Conservation (phyloP, 2,888 invertebrate species). For the Cinara cedri region DNA sequence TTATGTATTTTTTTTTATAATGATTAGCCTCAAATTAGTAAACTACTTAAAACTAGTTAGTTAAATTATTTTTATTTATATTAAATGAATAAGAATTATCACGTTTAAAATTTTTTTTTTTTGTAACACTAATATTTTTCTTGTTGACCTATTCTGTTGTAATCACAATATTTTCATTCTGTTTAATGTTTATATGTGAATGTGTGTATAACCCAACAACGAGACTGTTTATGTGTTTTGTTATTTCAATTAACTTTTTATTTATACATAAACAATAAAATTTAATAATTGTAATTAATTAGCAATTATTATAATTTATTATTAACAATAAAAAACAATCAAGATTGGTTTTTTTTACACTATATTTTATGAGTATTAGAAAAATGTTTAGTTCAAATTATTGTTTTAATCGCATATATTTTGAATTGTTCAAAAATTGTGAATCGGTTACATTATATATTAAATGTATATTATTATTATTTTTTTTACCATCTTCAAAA, state of each 20-base stretch:
- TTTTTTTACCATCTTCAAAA: constrained; percentile 28
- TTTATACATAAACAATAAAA: constrained; percentile 17
- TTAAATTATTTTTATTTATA: constrained; percentile 36
- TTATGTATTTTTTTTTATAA: constrained; percentile 41
- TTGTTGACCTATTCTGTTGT: constrained; percentile 49
- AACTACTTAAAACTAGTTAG: constrained; percentile 35
- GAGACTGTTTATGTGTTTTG: constrained; percentile 49
- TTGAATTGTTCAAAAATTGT: neutral
- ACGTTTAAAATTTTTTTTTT: too few relatives aligned
- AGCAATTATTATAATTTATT: constrained; percentile 41
- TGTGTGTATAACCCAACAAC: constrained; percentile 38
- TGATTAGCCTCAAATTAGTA: neutral
- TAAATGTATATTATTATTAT: constrained; percentile 9
- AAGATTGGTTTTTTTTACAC: constrained; percentile 8
- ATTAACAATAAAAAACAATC: constrained; percentile 44
- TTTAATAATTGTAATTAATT: constrained; percentile 38
- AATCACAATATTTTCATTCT: constrained; percentile 34
- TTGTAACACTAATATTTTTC: constrained; percentile 30
- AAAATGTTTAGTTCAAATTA: constrained; percentile 22
- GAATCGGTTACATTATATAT: constrained; percentile 8
- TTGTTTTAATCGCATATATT: constrained; percentile 17
- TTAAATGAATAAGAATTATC: constrained; percentile 22
- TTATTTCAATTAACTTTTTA: constrained; percentile 26
- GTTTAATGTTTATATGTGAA: constrained; percentile 27
- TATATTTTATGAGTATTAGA: constrained; percentile 16